Base-by-base conservation (phyloP, 1,140 invertebrate species). In the Argopecten irradians region DNA sequence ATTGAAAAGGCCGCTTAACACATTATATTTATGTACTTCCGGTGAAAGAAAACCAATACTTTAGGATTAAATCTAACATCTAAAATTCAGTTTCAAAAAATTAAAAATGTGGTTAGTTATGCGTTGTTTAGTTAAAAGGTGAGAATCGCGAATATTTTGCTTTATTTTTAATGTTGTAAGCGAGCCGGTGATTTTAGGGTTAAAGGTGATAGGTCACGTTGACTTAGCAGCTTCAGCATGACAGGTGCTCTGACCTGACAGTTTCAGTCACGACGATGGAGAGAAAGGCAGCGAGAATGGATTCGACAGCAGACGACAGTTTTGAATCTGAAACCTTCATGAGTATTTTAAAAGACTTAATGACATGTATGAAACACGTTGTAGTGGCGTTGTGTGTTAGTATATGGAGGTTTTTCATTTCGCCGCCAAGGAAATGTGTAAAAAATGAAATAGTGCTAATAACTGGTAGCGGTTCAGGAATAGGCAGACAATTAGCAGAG, bases 361-460 rank as follows among this genome's bases (percentile, higher is more conserved):
- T 71, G 55, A 89, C 19, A 82, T 35, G 34, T 55, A 39, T 32
- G 46, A 39, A 35, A 33, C 33, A 39, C 16, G 46, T 84, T n/a
- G 32, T 84, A 14, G 87, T 90, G 55, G 93, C 93, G 85, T 91
- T 92, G 85, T 34, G 93, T 34, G 46, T 92, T 28, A 89, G 92
- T 14, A 90, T 93, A 28, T 90, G 89, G 39, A 90, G 89, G 33
- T 93, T 93, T 88, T 93, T 95, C 55, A 86, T 94, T 33, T 82
- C 92, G n/a, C 90, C 92, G 0, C 88, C 85, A 19, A 84, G 85
- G 34, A 96, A 96, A 90, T 92, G 87, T 90, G 94, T 98, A 33
- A 96, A 96, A 82, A 97, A 97, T 0, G 97, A 98, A 94, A 96
- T 98, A 43, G 97, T 98, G 9, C 95, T 99, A n/a, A 97, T 99